These are phyloP conservation scores for Saccostrea echinata DNA, from an alignment of 1,140 invertebrate species.

Conservation along the genomic window DNA sequence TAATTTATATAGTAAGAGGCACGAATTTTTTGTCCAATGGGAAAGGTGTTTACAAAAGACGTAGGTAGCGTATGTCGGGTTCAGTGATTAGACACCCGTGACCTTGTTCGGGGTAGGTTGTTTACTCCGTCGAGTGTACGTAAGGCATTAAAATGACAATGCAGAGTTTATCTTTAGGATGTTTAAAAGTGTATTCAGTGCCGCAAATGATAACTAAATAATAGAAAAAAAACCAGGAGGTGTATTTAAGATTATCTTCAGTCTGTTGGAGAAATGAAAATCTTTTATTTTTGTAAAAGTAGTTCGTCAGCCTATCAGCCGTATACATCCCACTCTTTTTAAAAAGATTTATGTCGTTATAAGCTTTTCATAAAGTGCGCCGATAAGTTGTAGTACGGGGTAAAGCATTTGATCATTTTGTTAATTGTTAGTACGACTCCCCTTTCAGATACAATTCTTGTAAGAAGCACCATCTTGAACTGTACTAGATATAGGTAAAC, in stretches of 20 bases:
- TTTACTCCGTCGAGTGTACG: constrained; percentile 32
- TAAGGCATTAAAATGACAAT: constrained; percentile 33
- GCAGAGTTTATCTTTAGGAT: constrained; percentile 26
- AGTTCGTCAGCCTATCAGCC: neutral
- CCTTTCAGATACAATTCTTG: neutral
- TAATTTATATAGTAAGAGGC: constrained; percentile 39
- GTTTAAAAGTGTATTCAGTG: constrained; percentile 18
- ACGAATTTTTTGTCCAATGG: constrained; percentile 4
- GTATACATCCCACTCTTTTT: constrained; percentile 27
- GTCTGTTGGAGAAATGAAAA: constrained; percentile 7
- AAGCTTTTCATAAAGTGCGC: neutral
- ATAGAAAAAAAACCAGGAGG: constrained; percentile 17
- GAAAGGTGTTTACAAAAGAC: constrained; percentile 22
- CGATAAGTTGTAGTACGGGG: neutral
- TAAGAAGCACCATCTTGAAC: neutral
- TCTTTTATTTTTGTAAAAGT: neutral
- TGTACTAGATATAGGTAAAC: neutral
- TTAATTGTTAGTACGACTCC: neutral
- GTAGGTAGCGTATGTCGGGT: neutral
- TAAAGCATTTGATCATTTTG: neutral
- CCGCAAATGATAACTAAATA: constrained; percentile 19
- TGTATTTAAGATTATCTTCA: constrained; percentile 17
- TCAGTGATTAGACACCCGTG: constrained; percentile 32
- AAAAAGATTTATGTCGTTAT: neutral
- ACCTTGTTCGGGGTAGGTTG: constrained; percentile 30